phyloP scores from a whole-genome alignment of 2,113 vertebrate genomes.

The Cyprinus carpio region DNA sequence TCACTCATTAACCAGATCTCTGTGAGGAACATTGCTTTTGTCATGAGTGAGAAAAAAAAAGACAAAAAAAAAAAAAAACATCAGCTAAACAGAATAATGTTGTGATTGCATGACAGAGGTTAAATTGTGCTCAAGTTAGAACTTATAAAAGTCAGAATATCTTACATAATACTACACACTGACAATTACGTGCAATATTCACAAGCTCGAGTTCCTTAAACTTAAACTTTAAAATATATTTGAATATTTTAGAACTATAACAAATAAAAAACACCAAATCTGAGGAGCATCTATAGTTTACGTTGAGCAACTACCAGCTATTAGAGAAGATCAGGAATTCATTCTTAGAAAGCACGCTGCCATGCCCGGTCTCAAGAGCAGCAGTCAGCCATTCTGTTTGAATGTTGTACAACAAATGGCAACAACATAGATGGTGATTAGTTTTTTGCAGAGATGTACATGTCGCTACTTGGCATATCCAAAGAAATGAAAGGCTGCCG shows the following conservation, averaged over 20 bases:
- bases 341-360: not conserved
- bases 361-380: too few species aligned
- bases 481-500: conserved; percentile 97
- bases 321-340: not conserved
- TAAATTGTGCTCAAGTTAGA: not conserved
- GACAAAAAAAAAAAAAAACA: not conserved
- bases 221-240: not conserved
- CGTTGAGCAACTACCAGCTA: too few species aligned
- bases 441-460: not conserved
- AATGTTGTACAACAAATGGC: not conserved
- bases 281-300: not conserved
- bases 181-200: not conserved
- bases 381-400: not conserved
- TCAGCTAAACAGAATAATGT: not conserved
- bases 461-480: conserved; percentile 92
- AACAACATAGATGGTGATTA: not conserved
- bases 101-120: not conserved
- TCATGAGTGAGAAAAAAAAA: too few species aligned
- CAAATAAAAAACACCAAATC: not conserved
- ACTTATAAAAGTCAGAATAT: not conserved
- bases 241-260: not conserved
- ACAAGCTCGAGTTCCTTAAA: not conserved
- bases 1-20: not conserved
- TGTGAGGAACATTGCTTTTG: not conserved
- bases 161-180: not conserved